phyloP scores from a whole-genome alignment of 2,113 vertebrate species.

The Piaya cayana region DNA sequence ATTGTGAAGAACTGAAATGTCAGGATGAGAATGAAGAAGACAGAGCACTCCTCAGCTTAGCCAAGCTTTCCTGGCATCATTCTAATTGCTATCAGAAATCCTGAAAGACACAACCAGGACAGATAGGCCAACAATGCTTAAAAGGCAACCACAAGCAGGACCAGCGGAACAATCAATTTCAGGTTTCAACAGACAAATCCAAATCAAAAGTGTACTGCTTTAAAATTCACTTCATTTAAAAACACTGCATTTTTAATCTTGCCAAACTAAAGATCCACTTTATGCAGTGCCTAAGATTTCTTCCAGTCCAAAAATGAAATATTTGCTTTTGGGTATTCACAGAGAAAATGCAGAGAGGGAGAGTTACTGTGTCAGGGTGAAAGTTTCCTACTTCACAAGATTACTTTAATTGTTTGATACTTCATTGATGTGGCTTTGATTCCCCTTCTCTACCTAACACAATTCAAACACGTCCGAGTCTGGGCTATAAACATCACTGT shows the following conservation, averaged over 20 bases:
- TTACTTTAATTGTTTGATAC: not conserved
- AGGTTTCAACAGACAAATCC: not conserved
- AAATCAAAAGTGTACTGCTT: not conserved
- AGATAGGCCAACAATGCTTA: not conserved
- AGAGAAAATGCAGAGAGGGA: not conserved
- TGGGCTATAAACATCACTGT: not conserved
- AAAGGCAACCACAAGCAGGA: not conserved
- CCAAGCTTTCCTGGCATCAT: not conserved
- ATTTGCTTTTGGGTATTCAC: not conserved
- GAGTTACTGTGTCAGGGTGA: not conserved
- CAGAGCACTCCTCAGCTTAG: not conserved
- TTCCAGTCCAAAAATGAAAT: not conserved
- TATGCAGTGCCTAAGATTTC: not conserved
- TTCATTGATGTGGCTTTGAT: not conserved
- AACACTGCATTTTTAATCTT: not conserved
- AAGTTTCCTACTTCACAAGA: not conserved
- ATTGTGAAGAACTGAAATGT: conserved; percentile 14
- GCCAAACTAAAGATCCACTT: not conserved
- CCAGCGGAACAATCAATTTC: not conserved
- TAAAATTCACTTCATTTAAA: not conserved
- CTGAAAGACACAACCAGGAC: not conserved
- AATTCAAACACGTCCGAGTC: not conserved
- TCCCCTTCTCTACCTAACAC: not conserved
- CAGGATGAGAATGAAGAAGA: conserved; percentile 22
- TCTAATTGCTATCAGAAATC: not conserved